Base-by-base conservation (phyloP, 2,113 vertebrate genomes). In the Caranx ignobilis region DNA sequence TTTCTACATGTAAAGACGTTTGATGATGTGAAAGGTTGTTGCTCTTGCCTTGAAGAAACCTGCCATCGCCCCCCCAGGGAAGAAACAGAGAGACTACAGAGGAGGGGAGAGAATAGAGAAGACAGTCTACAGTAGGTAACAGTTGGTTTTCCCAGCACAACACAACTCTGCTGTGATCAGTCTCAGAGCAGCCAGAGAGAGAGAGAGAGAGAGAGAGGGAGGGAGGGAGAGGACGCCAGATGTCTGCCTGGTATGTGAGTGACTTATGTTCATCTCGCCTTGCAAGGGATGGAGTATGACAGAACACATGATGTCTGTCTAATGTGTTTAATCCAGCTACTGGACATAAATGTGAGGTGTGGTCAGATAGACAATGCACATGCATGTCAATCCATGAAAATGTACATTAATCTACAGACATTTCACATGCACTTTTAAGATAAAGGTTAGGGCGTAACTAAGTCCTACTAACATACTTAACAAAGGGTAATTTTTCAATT, bases 1-100 rank as follows among this genome's bases (percentile, higher is more conserved):
- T 39, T 15, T 68, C 88, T 88, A 85, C 54, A 67, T 71, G 69
- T 62, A 65, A 75, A 64, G 75, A 57, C 50, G 61, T 82, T 81
- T 32, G 41, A 82, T 59, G 71, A 84, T 13, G 81, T 54, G 67
- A 79, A 62, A 88, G 89, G 90, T 89, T 89, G 92, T 87, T 92
- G 93, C 92, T 92, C 93, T 94, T 94, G 92, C 92, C 93, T 94
- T 90, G 91, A 89, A 63, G 88, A 89, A 81, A 93, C 87, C 92
- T 93, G 93, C 93, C 92, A 93, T 76, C 92, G 87, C 88, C 92
- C 91, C 90, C 92, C 93, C 87, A 93, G 90, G 87, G 91, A 91
- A 75, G 92, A 92, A 82, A 93, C 88, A 87, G 90, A 93, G 80
- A 91, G 89, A 92, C 91, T 93, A 90, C 62, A 87, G 78, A 81